Evolutionary conservation across 2,797 vertebrate genomes (phyloP).

Genomic region (Ctenopoma kingsleyae): DNA sequence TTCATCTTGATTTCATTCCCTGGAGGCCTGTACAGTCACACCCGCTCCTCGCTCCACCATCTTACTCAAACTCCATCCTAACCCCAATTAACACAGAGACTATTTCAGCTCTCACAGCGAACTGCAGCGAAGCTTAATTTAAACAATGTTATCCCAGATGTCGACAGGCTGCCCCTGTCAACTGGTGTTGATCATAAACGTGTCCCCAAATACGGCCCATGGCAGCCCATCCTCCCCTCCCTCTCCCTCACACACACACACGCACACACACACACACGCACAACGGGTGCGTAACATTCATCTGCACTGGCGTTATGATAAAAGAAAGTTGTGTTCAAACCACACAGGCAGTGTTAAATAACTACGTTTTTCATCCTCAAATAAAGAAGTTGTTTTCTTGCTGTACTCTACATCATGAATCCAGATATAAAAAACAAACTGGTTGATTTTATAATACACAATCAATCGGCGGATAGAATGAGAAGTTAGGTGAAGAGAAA

Average conservation of each 20-base stretch:
- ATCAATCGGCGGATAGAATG: not conserved
- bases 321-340: constrained; percentile 14
- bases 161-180: constrained; percentile 13
- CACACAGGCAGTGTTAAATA: not conserved
- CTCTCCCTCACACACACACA: constrained; percentile 1
- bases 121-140: not conserved
- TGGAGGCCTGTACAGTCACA: constrained; percentile 33
- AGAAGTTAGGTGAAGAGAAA: not conserved
- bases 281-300: not conserved
- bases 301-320: not conserved
- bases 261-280: constrained; percentile 6
- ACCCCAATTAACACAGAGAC: not conserved
- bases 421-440: not conserved
- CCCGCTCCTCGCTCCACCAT: constrained; percentile 6
- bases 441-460: not conserved
- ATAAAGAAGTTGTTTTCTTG: not conserved
- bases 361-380: not conserved
- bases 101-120: not conserved
- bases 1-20: constrained; percentile 26
- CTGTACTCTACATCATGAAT: not conserved
- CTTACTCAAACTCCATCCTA: constrained; percentile 5
- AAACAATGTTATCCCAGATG: constrained; percentile 15
- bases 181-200: constrained; percentile 18
- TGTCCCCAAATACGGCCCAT: constrained; percentile 15
- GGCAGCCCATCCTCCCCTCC: not conserved